Evolutionary conservation across 2,797 vertebrate genomes (phyloP), one percentile per base, ranked within the genome.

Genomic region (Denticeps clupeoides): DNA sequence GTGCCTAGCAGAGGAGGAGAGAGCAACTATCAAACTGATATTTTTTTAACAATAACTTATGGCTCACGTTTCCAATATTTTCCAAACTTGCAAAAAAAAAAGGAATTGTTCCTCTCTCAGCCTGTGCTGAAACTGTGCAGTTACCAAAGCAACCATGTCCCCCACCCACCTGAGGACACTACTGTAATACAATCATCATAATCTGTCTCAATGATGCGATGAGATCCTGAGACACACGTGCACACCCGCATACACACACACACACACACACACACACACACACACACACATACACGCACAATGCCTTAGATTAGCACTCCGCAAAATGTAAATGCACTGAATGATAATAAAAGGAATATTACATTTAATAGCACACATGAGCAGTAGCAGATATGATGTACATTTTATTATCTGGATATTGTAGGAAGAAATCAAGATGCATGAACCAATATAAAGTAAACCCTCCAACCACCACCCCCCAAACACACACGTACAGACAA

Each of bases 181-280:
- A 92, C 86, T 80, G 89, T 84, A 87, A 95, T 91, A 87, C 87
- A 91, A 89, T 94, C 93, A 88, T 97, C 93, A 89, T 91, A 95
- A 87, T 98, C 93, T 87, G 91, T 88, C 79, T 98, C 93, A 92
- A 84, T 90, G 91, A 97, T 90, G 83, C 91, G 90, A 74, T 93
- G 93, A 75, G 94, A 98, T 87, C 94, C 94, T 97, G 89, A 55
- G 55, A 64, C 67, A 82, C 62, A 75, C 46, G 15, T 8, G 47
- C 12, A 5, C 19, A 2, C 29, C 15, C 19, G 12, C 44, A 44
- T 42, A 27, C 40, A 12, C 40, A 16, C 41, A 27, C 23, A 18
- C 23, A 26, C 9, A 21, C 9, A 8, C 7, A 13, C 29, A 43
- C 23, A 43, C n/a, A 13, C 23, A 13, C 4, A 25, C 42, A 19